Conservation (phyloP, 2,113 vertebrate genomes). For the Noturus placidus region DNA sequence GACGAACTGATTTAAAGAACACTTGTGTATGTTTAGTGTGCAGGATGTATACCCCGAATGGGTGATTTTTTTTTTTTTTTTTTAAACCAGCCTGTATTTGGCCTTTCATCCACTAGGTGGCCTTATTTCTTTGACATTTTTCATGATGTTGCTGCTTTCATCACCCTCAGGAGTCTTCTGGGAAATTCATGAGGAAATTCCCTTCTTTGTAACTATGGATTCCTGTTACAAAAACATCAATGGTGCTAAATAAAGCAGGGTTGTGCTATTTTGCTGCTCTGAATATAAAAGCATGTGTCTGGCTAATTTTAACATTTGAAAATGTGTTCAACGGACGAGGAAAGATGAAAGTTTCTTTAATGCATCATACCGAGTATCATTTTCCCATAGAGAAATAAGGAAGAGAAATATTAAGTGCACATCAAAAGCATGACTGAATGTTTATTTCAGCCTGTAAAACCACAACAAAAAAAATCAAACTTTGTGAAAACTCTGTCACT, state of each 20-base stretch:
- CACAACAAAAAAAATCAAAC: neutral
- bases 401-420: neutral
- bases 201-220: neutral
- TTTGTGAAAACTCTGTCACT: neutral
- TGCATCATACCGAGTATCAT: neutral
- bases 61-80: neutral
- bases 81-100: neutral
- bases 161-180: neutral
- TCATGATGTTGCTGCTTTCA: neutral
- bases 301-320: neutral
- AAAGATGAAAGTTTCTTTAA: neutral
- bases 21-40: neutral
- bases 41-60: neutral
- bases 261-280: neutral
- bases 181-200: neutral
- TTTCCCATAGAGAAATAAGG: neutral
- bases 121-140: conserved; percentile 20
- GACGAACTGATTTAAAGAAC: conserved; percentile 15
- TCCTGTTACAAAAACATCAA: neutral
- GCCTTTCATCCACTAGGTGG: conserved; percentile 42
- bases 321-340: neutral
- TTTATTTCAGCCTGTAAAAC: neutral
- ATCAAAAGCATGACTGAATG: neutral
- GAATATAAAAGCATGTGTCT: neutral
- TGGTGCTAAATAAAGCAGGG: neutral